Percentiles rank a stretch among this genome's conserved stretches.
Evolutionary conservation across 2,797 vertebrate species (phyloP).

Genomic region (Diplodus puntazzo): DNA sequence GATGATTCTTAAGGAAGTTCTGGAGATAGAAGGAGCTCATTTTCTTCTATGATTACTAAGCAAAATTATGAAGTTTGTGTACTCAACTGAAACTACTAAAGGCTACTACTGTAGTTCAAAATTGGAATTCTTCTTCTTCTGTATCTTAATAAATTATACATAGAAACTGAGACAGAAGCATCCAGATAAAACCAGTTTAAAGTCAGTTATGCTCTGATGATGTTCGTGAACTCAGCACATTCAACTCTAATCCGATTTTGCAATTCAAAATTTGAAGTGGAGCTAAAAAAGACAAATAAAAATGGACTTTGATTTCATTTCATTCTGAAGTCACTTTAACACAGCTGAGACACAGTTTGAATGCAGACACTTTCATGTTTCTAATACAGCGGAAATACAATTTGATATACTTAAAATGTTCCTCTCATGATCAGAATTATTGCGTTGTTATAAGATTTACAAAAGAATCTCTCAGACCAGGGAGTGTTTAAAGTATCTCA

Average conservation of each 20-base stretch:
- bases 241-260: neutral
- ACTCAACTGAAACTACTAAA: neutral
- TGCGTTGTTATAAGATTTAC: neutral
- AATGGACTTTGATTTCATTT: neutral
- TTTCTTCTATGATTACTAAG: no score
- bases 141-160: neutral
- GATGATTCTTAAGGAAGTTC: no score
- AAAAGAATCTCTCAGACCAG: neutral
- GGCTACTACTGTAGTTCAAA: neutral
- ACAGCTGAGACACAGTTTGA: neutral
- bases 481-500: neutral
- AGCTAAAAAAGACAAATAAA: neutral
- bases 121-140: neutral
- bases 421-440: constrained; percentile 14
- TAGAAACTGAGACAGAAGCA: neutral
- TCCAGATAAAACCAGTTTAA: neutral
- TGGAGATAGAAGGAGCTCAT: no score
- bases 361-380: neutral
- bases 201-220: neutral
- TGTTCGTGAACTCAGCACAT: neutral
- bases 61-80: no score
- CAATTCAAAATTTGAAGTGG: neutral
- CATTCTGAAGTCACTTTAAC: neutral
- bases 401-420: neutral
- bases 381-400: neutral